Percentiles rank a stretch among this genome's conserved stretches.
Conservation (phyloP, 2,113 vertebrate species). For the Sander lucioperca region DNA sequence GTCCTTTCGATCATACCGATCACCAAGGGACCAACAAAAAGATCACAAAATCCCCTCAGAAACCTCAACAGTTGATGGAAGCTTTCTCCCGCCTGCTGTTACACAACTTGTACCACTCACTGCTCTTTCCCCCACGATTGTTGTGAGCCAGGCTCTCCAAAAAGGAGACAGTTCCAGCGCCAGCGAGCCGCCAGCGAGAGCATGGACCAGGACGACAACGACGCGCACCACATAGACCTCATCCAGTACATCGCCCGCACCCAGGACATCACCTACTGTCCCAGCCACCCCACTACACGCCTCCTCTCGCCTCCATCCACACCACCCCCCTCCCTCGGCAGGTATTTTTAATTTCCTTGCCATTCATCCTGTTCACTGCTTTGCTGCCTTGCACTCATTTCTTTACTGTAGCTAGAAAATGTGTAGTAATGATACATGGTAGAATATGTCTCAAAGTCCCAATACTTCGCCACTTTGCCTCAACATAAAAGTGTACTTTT, state of each 20-base stretch:
- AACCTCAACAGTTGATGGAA: slow-evolving; percentile 30
- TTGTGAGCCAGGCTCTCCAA: slow-evolving; percentile 89
- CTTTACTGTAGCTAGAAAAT: slow-evolving; percentile 38
- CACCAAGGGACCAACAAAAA: slow-evolving; percentile 13
- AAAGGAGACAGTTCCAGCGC: slow-evolving; percentile 94
- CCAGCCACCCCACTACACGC: slow-evolving; percentile 72
- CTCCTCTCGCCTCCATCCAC: slow-evolving; percentile 88
- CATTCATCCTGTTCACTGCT: slow-evolving; percentile 85
- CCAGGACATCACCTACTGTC: slow-evolving; percentile 84
- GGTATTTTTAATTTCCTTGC: slow-evolving; percentile 95
- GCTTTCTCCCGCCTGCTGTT: slow-evolving; percentile 38
- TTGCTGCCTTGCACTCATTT: slow-evolving; percentile 73
- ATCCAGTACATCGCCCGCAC: slow-evolving; percentile 95
- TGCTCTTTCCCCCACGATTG: neutral
- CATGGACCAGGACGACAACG: slow-evolving; percentile 92
- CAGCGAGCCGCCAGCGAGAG: slow-evolving; percentile 97
- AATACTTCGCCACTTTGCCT: slow-evolving; percentile 27
- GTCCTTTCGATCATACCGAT: neutral
- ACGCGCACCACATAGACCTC: slow-evolving; percentile 88
- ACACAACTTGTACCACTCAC: slow-evolving; percentile 16
- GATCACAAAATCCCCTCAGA: slow-evolving; percentile 37
- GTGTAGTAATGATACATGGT: neutral
- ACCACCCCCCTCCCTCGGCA: slow-evolving; percentile 95
- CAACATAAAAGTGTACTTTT: neutral
- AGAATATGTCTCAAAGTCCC: slow-evolving; percentile 20